phyloP scores from a whole-genome alignment of 2,797 vertebrate genomes.

The Steatocranus sp. region DNA sequence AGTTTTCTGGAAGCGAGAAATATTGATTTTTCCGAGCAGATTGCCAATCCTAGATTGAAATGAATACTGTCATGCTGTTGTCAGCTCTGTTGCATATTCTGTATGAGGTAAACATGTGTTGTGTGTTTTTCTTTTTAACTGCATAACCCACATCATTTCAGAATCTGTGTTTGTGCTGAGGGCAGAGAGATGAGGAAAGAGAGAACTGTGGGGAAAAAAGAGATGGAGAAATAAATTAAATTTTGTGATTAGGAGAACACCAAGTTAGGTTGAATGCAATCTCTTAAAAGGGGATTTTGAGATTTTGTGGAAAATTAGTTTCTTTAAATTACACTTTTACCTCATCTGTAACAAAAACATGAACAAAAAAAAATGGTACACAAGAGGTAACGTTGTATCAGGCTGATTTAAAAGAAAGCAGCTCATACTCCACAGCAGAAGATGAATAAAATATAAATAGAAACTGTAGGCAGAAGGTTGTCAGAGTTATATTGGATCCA shows the following conservation, averaged over 20 bases:
- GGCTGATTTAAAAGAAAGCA: not conserved
- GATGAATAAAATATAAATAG: not conserved
- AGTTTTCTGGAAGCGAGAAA: not conserved
- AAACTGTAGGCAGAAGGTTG: not conserved
- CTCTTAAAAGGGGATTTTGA: not conserved
- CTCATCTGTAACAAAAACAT: not conserved
- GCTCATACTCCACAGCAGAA: not conserved
- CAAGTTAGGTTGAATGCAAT: not conserved
- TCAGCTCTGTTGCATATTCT: not conserved
- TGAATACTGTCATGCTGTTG: not conserved
- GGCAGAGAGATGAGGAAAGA: not conserved
- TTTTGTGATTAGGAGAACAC: not conserved
- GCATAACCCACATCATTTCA: not conserved
- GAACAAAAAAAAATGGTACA: not conserved
- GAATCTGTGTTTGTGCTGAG: not conserved
- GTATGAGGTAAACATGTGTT: not conserved
- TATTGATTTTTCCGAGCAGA: slow-evolving; percentile 21
- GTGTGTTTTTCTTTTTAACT: not conserved
- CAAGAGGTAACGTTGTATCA: not conserved
- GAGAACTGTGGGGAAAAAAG: not conserved
- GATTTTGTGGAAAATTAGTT: not conserved
- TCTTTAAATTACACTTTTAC: not conserved
- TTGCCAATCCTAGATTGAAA: not conserved
- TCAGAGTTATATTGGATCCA: not conserved
- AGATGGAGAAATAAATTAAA: not conserved